Base-by-base conservation (phyloP, 2,888 invertebrate genomes). In the Pedicia rivosa region DNA sequence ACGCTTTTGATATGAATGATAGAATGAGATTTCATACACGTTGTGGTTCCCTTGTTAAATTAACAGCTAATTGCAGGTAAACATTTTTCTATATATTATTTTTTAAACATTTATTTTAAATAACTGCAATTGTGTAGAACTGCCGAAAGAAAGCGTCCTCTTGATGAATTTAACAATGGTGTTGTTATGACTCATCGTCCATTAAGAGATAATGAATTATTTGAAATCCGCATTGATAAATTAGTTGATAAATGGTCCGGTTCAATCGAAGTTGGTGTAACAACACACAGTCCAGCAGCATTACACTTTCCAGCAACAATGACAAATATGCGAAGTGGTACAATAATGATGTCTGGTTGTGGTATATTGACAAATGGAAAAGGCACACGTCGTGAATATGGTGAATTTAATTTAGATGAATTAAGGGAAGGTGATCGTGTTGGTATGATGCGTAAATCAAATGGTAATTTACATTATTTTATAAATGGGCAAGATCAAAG, bases 331-430 rank as follows among this genome's bases (percentile, higher is more conserved):
- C 74, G 90, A 39, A 76, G 79, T 16, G 78, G 91, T 7, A 88
- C 87, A 2, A 83, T 86, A 22, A 88, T 88, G 83, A 92, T 95
- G 92, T 92, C 92, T 13, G 94, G 94, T 0, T 88, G 88, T 64
- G 94, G 92, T 38, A 90, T 95, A 47, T 66, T 94, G n/a, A 81
- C 90, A 3, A 94, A 94, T 57, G 94, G 94, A 1, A 91, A 92
- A 57, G 92, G 92, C 5, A 90, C 87, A 2, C 74, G 86, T 44
- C 69, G 88, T 42, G 91, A 92, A 57, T 94, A 94, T 55, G 91
- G 92, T 1, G 78, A 82, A 51, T 88, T 86, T 52, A 94, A 94
- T 63, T 67, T 95, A 45, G 95, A 95, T 55, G 90, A 92, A 57
- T 65, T 95, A 10, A 73, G 81, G 51, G 87, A 88, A 62, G 91